These are phyloP conservation scores for Mesitornis unicolor DNA, from an alignment of 2,113 vertebrate genomes.

Conservation along the genomic window DNA sequence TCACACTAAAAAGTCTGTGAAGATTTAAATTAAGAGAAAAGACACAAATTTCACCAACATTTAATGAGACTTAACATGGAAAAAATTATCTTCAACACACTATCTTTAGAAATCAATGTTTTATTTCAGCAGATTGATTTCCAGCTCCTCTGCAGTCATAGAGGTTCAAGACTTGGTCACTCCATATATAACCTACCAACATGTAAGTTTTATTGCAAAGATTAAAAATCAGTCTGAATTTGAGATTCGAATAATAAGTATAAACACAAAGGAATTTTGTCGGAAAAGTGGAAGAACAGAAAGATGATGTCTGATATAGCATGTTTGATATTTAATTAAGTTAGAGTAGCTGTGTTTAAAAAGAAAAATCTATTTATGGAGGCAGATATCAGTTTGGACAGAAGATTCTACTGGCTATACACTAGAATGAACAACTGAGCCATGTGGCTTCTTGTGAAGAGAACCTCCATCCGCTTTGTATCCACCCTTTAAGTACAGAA, in stretches of 20 bases:
- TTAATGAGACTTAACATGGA: neutral
- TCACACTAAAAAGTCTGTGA: neutral
- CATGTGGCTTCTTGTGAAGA: neutral
- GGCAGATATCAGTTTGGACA: neutral
- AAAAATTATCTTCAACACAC: neutral
- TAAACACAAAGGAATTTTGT: neutral
- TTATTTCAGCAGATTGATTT: neutral
- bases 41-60: neutral
- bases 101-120: neutral
- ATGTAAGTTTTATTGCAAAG: neutral
- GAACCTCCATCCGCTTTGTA: neutral
- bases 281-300: neutral
- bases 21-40: neutral
- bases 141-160: neutral
- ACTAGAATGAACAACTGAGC: neutral
- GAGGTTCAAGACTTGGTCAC: neutral
- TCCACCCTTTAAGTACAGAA: rapidly evolving
- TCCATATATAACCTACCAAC: rapidly evolving
- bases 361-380: neutral
- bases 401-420: neutral
- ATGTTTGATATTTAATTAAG: neutral
- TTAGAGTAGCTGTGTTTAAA: neutral
- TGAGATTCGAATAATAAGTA: neutral
- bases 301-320: neutral
- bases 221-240: neutral